Percentiles rank a stretch among this genome's conserved stretches.
Evolutionary conservation across 2,113 vertebrate species (phyloP).

Genomic region (Ophiodon elongatus): DNA sequence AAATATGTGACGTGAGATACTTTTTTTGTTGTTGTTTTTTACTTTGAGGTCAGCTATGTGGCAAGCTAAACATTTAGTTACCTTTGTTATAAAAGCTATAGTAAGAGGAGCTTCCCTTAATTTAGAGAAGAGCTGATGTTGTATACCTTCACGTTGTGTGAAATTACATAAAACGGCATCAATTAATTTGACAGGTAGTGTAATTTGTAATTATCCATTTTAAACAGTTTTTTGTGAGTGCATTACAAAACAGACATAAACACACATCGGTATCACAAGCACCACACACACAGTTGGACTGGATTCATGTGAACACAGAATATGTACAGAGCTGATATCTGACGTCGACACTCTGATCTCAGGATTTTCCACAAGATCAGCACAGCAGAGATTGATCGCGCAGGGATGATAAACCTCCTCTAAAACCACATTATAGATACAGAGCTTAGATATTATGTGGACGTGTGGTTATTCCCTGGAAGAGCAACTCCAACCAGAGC

Average conservation of each 20-base stretch:
- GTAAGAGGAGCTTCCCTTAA: too few relatives aligned
- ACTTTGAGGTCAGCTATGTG: not conserved
- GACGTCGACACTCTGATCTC: not conserved
- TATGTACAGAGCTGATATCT: constrained; percentile 2
- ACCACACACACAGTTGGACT: not conserved
- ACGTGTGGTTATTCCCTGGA: not conserved
- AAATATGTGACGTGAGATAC: not conserved
- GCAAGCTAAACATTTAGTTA: not conserved
- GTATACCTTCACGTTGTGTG: not conserved
- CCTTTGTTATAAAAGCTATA: not conserved
- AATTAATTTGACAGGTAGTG: not conserved
- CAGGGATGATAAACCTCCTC: constrained; percentile 23
- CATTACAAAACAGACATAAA: not conserved
- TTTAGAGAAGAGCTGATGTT: not conserved
- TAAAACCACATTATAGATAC: constrained; percentile 20
- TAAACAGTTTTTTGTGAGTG: not conserved
- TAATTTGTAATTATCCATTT: not conserved
- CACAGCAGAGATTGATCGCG: constrained; percentile 26
- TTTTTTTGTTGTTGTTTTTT: not conserved
- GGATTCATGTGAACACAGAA: not conserved
- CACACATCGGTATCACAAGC: not conserved
- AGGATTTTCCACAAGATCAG: constrained; percentile 10
- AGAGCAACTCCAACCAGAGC: not conserved
- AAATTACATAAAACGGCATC: not conserved
- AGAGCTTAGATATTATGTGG: constrained; percentile 13